Evolutionary conservation across 2,888 invertebrate species (phyloP).

Genomic region (Drosophila cognata): DNA sequence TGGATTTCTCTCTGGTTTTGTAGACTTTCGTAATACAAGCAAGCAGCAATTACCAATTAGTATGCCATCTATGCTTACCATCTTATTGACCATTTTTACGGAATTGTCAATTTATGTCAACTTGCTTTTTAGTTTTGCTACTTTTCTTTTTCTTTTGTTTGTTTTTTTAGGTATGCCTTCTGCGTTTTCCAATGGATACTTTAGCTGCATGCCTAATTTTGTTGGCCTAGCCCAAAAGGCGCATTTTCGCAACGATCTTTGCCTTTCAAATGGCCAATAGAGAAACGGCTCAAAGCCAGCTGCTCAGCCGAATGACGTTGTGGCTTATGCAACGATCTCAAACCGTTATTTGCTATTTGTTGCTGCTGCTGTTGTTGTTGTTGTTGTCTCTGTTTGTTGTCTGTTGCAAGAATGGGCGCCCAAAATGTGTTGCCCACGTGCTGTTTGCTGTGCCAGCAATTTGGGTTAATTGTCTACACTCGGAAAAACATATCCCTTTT

Average conservation of each 20-base stretch:
- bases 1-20: background rate
- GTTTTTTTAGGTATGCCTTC: slow-evolving; percentile 3
- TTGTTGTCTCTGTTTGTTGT: slow-evolving; percentile 14
- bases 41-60: slow-evolving; percentile 24
- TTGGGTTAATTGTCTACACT: slow-evolving; percentile 75
- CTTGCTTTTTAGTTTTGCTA: background rate
- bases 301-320: slow-evolving; percentile 71
- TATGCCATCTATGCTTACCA: slow-evolving; percentile 37
- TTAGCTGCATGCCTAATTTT: slow-evolving; percentile 62
- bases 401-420: slow-evolving; percentile 67
- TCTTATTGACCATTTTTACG: slow-evolving; percentile 45
- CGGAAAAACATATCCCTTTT: background rate
- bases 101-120: slow-evolving; percentile 27
- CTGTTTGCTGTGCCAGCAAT: slow-evolving; percentile 50
- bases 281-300: slow-evolving; percentile 54
- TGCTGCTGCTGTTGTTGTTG: slow-evolving; percentile 10
- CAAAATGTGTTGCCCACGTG: slow-evolving; percentile 71
- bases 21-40: background rate
- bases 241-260: slow-evolving; percentile 49
- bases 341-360: slow-evolving; percentile 6
- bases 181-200: slow-evolving; percentile 12
- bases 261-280: slow-evolving; percentile 71
- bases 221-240: slow-evolving; percentile 65
- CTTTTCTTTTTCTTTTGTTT: background rate
- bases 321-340: slow-evolving; percentile 65